phyloP scores from a whole-genome alignment of 2,113 vertebrate species.

The Petrocephalus microphthalmus region DNA sequence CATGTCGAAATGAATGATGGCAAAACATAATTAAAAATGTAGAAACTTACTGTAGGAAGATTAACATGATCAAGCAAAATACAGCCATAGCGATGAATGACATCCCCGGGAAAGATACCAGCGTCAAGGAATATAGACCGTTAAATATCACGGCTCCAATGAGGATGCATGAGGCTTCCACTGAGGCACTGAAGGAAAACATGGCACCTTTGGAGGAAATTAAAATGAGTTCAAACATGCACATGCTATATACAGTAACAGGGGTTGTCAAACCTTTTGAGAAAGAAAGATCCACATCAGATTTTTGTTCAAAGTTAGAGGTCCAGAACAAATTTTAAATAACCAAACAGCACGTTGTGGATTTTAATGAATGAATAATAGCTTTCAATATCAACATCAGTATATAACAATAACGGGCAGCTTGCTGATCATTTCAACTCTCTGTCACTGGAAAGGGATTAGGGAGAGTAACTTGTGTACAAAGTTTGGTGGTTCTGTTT shows the following conservation, averaged over 20 bases:
- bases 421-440: neutral
- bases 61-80: slow-evolving; percentile 36
- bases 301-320: neutral
- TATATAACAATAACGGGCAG: neutral
- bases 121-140: slow-evolving; percentile 40
- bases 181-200: slow-evolving; percentile 44
- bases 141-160: slow-evolving; percentile 35
- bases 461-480: too few relatives aligned
- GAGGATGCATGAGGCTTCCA: slow-evolving; percentile 40
- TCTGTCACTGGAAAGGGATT: neutral
- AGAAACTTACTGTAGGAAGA: slow-evolving; percentile 43
- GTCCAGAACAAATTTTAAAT: neutral
- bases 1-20: neutral
- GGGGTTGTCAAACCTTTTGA: neutral
- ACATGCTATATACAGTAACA: neutral
- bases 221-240: neutral
- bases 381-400: neutral
- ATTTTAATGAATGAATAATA: neutral
- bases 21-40: neutral
- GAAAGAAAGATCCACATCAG: neutral
- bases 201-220: slow-evolving; percentile 38
- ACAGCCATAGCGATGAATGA: slow-evolving; percentile 42
- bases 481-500: neutral
- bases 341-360: neutral
- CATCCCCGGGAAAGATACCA: slow-evolving; percentile 43